These are phyloP conservation scores for Drosophila kepulauana DNA, from an alignment of 1,140 invertebrate genomes.

Conservation along the genomic window DNA sequence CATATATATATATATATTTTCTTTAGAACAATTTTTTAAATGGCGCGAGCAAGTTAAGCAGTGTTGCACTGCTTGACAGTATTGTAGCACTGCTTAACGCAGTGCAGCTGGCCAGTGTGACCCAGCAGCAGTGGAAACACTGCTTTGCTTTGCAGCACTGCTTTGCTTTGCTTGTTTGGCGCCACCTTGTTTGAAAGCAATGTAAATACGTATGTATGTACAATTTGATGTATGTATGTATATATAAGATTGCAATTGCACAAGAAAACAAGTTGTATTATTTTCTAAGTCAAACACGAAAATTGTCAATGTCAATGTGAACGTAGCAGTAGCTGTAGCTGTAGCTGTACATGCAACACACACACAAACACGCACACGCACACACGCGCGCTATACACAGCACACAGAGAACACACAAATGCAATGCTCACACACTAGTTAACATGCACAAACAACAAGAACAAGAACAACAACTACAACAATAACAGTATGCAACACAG, in stretches of 20 bases:
- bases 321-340: background rate
- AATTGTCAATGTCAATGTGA: background rate
- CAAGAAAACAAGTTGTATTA: background rate
- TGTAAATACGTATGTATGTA: conserved; percentile 1
- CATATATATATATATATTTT: conserved; percentile 1
- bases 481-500: conserved; percentile 60
- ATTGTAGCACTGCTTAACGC: no score
- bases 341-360: background rate
- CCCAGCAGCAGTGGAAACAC: no score
- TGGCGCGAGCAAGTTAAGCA: background rate
- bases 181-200: background rate
- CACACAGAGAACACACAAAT: background rate
- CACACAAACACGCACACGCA: background rate
- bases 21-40: background rate
- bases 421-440: conserved; percentile 7
- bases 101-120: no score
- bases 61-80: conserved; percentile 1
- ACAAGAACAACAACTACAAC: conserved; percentile 52
- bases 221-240: background rate
- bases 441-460: conserved; percentile 8
- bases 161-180: background rate
- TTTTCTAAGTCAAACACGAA: background rate
- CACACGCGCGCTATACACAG: background rate
- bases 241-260: conserved; percentile 2
- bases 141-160: background rate